A percentile compares a stretch with the other conserved stretches of the same genome.
These are phyloP conservation scores for Calonectris borealis DNA, from an alignment of 2,113 vertebrate genomes.

Conservation along the genomic window DNA sequence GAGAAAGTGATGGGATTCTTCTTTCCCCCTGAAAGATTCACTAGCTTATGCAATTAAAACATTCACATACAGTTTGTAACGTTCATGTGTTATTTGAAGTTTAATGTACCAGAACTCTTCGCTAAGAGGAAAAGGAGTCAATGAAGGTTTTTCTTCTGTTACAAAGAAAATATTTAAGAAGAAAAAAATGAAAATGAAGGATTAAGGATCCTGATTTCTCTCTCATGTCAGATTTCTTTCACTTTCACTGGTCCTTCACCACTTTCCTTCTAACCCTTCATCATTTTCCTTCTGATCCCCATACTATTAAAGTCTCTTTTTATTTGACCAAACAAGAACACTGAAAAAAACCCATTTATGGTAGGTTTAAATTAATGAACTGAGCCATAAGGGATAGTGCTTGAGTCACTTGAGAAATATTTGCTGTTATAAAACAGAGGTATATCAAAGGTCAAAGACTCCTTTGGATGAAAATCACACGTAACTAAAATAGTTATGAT, in stretches of 20 bases:
- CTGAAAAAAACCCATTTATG: neutral
- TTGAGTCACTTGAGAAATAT: constrained; percentile 16
- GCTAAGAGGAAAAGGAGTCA: neutral
- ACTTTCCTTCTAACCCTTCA: neutral
- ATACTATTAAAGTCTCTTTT: neutral
- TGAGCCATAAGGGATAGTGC: neutral
- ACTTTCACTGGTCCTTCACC: neutral
- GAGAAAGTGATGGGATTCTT: neutral
- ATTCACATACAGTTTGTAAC: neutral
- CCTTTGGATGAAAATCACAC: constrained; percentile 30
- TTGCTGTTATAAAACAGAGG: constrained; percentile 23
- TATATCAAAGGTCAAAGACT: constrained; percentile 8
- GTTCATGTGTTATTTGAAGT: neutral
- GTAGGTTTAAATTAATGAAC: constrained; percentile 29
- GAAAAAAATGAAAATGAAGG: neutral
- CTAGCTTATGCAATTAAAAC: neutral
- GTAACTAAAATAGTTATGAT: constrained; percentile 39
- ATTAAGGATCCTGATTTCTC: neutral
- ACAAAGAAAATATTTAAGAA: neutral
- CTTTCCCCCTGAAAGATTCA: neutral
- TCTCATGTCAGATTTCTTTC: neutral
- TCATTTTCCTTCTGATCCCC: neutral
- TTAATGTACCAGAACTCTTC: neutral
- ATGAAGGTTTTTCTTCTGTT: neutral
- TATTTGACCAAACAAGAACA: constrained; percentile 13